A percentile compares a stretch with the other conserved stretches of the same genome.
Conservation (phyloP, 2,888 invertebrate genomes). For the Drosophila glabriapex region DNA sequence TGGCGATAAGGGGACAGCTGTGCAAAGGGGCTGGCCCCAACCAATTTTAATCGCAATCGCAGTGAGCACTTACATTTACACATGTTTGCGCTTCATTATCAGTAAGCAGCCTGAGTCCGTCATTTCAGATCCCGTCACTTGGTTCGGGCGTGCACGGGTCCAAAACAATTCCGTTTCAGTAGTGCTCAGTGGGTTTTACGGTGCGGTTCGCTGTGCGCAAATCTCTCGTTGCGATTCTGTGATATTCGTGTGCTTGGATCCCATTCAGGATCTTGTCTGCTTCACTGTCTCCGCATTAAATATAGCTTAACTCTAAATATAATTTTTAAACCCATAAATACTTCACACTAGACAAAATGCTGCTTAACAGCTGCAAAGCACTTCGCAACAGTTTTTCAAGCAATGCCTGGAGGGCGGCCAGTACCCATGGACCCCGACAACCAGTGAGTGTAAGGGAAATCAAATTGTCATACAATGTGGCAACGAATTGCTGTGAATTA, state of each 20-base stretch:
- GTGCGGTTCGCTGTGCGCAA: conserved; percentile 41
- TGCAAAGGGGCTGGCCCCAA: conserved; percentile 16
- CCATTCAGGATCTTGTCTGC: conserved; percentile 24
- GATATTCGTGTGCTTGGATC: conserved; percentile 36
- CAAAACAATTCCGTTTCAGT: conserved; percentile 55
- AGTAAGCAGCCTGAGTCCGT: conserved; percentile 36
- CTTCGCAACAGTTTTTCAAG: conserved; percentile 57
- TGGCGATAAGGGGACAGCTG: conserved; percentile 3
- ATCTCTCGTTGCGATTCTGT: conserved; percentile 34
- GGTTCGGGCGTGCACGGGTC: conserved; percentile 35
- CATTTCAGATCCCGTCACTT: conserved; percentile 38
- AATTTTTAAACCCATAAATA: not conserved
- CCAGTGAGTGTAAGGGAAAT: conserved; percentile 64
- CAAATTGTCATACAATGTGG: not conserved
- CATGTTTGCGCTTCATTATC: conserved; percentile 71
- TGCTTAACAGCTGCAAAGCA: conserved; percentile 63
- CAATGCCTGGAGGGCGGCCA: conserved; percentile 64
- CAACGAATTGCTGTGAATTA: not conserved
- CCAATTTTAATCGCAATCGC: conserved; percentile 73
- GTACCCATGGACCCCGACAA: conserved; percentile 71
- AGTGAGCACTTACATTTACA: conserved; percentile 73
- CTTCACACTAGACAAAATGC: conserved; percentile 38
- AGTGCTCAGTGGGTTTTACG: conserved; percentile 55
- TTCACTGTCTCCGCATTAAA: not conserved
- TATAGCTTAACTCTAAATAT: not conserved